Percentiles rank a stretch among this genome's conserved stretches.
Conservation (phyloP, 2,797 vertebrate genomes). For the Molothrus ater region DNA sequence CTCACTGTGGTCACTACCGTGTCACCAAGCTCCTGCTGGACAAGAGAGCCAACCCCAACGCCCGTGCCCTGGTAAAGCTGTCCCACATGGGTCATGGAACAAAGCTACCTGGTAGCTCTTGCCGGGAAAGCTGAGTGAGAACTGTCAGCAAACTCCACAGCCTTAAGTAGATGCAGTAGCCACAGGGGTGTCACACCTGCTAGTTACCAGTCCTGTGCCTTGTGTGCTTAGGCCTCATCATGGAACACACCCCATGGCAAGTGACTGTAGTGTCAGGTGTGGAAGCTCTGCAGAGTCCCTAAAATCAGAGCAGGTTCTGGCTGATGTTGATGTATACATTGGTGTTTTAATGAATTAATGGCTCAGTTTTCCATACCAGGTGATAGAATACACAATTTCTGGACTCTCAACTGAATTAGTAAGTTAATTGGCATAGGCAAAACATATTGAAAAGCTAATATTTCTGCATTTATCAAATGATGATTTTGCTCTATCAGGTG, state of each 20-base stretch:
- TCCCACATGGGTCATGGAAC: neutral
- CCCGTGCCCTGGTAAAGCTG: constrained; percentile 89
- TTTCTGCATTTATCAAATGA: neutral
- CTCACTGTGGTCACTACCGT: constrained; percentile 96
- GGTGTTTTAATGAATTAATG: neutral
- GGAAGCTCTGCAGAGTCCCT: neutral
- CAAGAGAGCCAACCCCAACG: constrained; percentile 97
- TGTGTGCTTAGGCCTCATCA: neutral
- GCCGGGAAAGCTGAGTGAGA: neutral
- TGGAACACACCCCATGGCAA: accelerated
- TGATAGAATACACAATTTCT: neutral
- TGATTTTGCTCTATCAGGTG: neutral
- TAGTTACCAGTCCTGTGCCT: neutral
- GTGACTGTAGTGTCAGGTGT: neutral
- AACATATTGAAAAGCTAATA: neutral
- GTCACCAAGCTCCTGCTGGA: constrained; percentile 98
- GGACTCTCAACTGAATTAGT: neutral
- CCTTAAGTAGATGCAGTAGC: neutral
- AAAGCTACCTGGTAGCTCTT: neutral
- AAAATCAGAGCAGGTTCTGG: neutral
- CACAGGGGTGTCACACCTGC: neutral
- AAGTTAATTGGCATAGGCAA: neutral
- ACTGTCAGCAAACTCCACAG: neutral
- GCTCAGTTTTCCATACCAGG: accelerated
- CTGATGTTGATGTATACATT: neutral